These are phyloP conservation scores for Labeo calbasu DNA, from an alignment of 2,797 vertebrate genomes.

Conservation along the genomic window DNA sequence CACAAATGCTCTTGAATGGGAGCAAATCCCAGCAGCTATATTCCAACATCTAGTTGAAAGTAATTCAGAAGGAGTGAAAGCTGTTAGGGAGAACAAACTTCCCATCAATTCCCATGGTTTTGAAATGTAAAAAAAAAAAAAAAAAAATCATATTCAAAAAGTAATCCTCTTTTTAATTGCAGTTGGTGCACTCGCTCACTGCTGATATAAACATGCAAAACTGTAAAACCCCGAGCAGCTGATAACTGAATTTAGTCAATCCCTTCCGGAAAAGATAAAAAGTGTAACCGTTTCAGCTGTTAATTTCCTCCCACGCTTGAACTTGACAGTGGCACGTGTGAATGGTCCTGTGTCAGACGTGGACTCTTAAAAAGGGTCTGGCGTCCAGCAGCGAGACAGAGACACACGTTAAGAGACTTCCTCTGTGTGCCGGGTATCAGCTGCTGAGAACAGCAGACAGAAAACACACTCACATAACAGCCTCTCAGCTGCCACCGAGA, in stretches of 20 bases:
- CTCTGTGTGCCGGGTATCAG: slow-evolving; percentile 21
- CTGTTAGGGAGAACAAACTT: background rate
- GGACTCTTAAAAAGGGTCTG: slow-evolving; percentile 49
- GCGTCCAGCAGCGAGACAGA: slow-evolving; percentile 34
- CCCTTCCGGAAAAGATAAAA: background rate
- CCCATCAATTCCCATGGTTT: background rate
- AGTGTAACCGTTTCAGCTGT: slow-evolving; percentile 43
- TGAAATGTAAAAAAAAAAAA: background rate
- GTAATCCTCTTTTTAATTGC: background rate
- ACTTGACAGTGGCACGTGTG: slow-evolving; percentile 41
- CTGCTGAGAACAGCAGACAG: slow-evolving; percentile 45
- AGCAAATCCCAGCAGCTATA: background rate
- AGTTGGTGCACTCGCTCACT: background rate
- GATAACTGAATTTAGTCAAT: slow-evolving; percentile 12
- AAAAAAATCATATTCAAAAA: background rate
- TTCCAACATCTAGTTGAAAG: background rate
- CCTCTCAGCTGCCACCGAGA: slow-evolving; percentile 29
- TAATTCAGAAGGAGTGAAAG: background rate
- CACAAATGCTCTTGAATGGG: background rate
- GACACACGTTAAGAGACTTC: slow-evolving; percentile 39
- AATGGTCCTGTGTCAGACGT: slow-evolving; percentile 44
- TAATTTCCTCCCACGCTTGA: slow-evolving; percentile 26
- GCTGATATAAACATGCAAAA: background rate
- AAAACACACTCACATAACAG: slow-evolving; percentile 42
- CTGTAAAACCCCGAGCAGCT: background rate